A percentile compares a stretch with the other conserved stretches of the same genome.
Evolutionary conservation across 2,797 vertebrate genomes (phyloP).

Genomic region (Sternarchorhynchus goeldii): DNA sequence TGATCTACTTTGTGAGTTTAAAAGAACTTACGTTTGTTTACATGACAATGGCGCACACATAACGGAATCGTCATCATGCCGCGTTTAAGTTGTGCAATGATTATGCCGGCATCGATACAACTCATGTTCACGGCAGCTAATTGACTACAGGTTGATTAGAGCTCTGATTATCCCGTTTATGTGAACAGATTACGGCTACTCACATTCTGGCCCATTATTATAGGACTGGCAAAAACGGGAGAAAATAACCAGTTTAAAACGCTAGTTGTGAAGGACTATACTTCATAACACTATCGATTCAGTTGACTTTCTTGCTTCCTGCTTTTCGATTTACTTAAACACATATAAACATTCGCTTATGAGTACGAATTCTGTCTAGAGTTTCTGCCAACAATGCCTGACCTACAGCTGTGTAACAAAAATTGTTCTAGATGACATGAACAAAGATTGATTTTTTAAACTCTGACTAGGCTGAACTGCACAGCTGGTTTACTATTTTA

Average conservation of each 20-base stretch:
- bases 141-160: slow-evolving; percentile 45
- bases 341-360: neutral
- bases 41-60: slow-evolving; percentile 37
- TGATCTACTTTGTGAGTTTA: slow-evolving; percentile 7
- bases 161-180: slow-evolving; percentile 38
- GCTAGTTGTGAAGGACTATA: neutral
- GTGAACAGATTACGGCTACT: slow-evolving; percentile 25
- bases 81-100: slow-evolving; percentile 36
- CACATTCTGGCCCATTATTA: slow-evolving; percentile 37
- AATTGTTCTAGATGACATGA: neutral
- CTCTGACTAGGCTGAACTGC: no score
- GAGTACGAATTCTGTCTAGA: neutral
- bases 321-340: slow-evolving; percentile 31
- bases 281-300: slow-evolving; percentile 18
- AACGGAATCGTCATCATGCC: slow-evolving; percentile 40
- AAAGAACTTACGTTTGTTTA: slow-evolving; percentile 57
- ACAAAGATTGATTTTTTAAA: no score
- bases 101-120: slow-evolving; percentile 26
- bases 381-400: neutral
- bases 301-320: slow-evolving; percentile 10
- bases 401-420: neutral
- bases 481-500: neutral
- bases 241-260: slow-evolving; percentile 26
- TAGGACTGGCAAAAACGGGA: slow-evolving; percentile 28
- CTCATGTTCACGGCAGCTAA: slow-evolving; percentile 22